A percentile compares a stretch with the other conserved stretches of the same genome.
Evolutionary conservation across 2,888 invertebrate species (phyloP).

Genomic region (Pseudanteris insignis): DNA sequence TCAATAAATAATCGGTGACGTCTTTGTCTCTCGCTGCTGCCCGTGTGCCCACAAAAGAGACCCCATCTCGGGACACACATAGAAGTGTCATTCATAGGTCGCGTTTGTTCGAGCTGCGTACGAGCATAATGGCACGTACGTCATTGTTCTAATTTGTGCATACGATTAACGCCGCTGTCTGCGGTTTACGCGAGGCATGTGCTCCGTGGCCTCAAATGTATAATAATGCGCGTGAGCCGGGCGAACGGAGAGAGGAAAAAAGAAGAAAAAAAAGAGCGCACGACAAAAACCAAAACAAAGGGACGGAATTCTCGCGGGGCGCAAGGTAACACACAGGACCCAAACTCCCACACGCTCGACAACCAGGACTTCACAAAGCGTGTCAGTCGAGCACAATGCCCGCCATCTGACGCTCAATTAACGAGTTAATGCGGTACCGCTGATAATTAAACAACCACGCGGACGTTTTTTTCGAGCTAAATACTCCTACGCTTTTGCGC

Average conservation of each 20-base stretch:
- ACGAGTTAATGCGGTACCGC: constrained; percentile 66
- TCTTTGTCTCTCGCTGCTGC: constrained; percentile 32
- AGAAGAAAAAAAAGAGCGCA: constrained; percentile 1
- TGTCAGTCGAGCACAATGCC: constrained; percentile 63
- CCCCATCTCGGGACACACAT: constrained; percentile 50
- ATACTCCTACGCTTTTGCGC: constrained; percentile 6
- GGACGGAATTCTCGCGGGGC: constrained; percentile 46
- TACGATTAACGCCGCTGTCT: constrained; percentile 62
- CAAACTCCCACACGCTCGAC: constrained; percentile 54
- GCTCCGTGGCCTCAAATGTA: constrained; percentile 41
- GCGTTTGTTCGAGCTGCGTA: constrained; percentile 52
- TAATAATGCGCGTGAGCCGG: constrained; percentile 33
- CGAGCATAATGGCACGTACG: constrained; percentile 60
- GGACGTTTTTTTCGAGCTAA: constrained; percentile 45
- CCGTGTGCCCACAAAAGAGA: constrained; percentile 40
- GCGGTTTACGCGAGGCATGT: constrained; percentile 48
- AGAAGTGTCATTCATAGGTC: constrained; percentile 58
- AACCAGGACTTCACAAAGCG: constrained; percentile 58
- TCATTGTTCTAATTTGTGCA: constrained; percentile 67
- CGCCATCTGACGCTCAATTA: constrained; percentile 66
- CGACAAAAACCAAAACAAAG: constrained; percentile 22
- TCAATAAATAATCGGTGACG: constrained; percentile 41
- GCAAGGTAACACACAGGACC: constrained; percentile 45
- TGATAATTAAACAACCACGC: constrained; percentile 65
- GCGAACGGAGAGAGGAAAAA: constrained; percentile 3